Conservation (phyloP, 1,140 invertebrate species). For the Cydia strobilella region DNA sequence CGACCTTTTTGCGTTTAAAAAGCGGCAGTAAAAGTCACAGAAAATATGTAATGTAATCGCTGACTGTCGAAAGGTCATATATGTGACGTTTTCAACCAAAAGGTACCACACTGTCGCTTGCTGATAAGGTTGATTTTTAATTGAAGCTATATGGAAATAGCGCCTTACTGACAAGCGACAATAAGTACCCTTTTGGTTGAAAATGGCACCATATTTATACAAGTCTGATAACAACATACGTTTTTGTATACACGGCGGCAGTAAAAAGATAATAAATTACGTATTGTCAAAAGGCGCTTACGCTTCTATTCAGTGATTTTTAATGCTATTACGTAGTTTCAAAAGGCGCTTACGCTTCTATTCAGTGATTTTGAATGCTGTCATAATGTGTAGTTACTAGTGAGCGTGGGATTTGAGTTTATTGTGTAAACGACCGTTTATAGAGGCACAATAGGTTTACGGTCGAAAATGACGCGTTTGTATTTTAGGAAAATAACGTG, state of each 20-base stretch:
- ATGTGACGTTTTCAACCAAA: too few relatives aligned
- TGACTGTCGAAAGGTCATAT: neutral
- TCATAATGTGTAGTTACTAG: slow-evolving; percentile 12
- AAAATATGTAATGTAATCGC: neutral
- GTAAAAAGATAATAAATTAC: neutral
- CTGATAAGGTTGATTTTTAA: too few relatives aligned
- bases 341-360: neutral
- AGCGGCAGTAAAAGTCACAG: too few relatives aligned
- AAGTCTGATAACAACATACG: neutral
- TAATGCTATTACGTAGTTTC: too few relatives aligned
- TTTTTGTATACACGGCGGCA: neutral
- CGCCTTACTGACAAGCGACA: too few relatives aligned
- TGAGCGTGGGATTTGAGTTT: slow-evolving; percentile 14
- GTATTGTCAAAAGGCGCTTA: slow-evolving; percentile 5
- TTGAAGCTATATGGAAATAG: too few relatives aligned
- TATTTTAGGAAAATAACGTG: neutral
- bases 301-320: neutral
- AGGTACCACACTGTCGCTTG: too few relatives aligned
- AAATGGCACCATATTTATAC: too few relatives aligned
- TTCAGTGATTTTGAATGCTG: neutral
- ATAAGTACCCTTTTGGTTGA: too few relatives aligned
- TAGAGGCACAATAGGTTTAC: neutral
- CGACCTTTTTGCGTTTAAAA: neutral
- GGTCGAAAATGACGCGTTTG: neutral
- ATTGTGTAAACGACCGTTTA: slow-evolving; percentile 20